Evolutionary conservation across 2,888 invertebrate genomes (phyloP), one percentile per base, ranked within the genome.

Genomic region (Helobdella robusta): DNA sequence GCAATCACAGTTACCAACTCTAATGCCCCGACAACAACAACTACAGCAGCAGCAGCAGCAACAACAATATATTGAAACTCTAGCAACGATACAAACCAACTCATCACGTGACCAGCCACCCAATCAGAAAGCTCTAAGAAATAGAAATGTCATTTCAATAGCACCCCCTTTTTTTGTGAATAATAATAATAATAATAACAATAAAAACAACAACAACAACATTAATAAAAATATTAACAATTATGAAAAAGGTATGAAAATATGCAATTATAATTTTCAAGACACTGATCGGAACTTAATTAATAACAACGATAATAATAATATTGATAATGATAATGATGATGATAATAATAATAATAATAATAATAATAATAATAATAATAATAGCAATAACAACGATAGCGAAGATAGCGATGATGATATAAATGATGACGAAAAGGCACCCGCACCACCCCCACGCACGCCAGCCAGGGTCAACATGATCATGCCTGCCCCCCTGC

Each of bases 291-390:
- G 52, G 8, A 36, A 63, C 30, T 32, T 52, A 28, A 36, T 52
- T 56, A 36, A 63, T 56, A 36, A 63, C 20, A 36, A 63, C 30
- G 52, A 63, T 56, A 36, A 3, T 56, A 36, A 60, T 56, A 36
- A 60, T 56, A 36, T 2, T 56, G 52, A 60, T 56, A 36, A 63
- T 56, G 52, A 63, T 56, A 36, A 63, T 56, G 52, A 63, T 63
- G 52, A 63, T 63, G 52, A 63, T 63, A 36, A 63, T 63, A 36
- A 63, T 63, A 36, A 63, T 63, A 36, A 63, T 63, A 36, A 63
- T 63, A 36, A 63, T 63, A 36, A 63, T 63, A 23, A 63, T 63
- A 36, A 63, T 63, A 36, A 63, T 63, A 36, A 63, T 63, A 36
- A 63, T 63, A 36, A 63, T 63, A 36, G 52, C 52, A 36, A 63